Evolutionary conservation across 2,113 vertebrate genomes (phyloP).

Genomic region (Danionella cerebrum): DNA sequence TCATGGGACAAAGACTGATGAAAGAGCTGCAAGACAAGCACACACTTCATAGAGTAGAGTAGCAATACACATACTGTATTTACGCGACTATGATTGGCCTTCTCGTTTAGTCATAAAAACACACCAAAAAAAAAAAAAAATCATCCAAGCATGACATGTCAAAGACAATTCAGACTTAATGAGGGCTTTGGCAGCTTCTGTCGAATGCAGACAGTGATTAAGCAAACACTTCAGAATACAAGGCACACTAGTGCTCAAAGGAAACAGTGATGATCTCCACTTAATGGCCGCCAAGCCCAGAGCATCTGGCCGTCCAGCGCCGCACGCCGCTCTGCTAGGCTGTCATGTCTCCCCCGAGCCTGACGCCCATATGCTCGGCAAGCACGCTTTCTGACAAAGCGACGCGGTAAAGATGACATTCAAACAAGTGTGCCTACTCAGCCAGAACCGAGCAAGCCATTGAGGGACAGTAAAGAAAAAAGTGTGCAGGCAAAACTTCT

Average conservation of each 20-base stretch:
- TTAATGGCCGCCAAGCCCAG: conserved; percentile 99
- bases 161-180: conserved; percentile 93
- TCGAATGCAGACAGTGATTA: conserved; percentile 99
- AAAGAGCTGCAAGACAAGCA: conserved; percentile 8
- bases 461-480: conserved; percentile 45
- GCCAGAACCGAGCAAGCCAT: conserved; percentile 83
- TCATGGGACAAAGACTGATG: conserved; percentile 28
- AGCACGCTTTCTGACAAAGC: conserved; percentile 99
- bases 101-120: background rate
- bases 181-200: conserved; percentile 98
- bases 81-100: conserved; percentile 50
- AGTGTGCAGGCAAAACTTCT: too few species aligned
- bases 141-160: conserved; percentile 81
- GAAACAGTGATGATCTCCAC: conserved; percentile 99
- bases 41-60: conserved; percentile 19
- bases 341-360: conserved; percentile 97
- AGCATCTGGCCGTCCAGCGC: conserved; percentile 98
- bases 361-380: conserved; percentile 98
- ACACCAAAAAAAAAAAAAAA: conserved; percentile 59
- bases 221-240: conserved; percentile 99
- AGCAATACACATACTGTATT: background rate
- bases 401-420: conserved; percentile 99
- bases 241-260: conserved; percentile 99
- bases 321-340: conserved; percentile 97
- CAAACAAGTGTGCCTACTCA: conserved; percentile 99